Base-by-base conservation (phyloP, 2,888 invertebrate species). In the Tetanocera ferruginea region DNA sequence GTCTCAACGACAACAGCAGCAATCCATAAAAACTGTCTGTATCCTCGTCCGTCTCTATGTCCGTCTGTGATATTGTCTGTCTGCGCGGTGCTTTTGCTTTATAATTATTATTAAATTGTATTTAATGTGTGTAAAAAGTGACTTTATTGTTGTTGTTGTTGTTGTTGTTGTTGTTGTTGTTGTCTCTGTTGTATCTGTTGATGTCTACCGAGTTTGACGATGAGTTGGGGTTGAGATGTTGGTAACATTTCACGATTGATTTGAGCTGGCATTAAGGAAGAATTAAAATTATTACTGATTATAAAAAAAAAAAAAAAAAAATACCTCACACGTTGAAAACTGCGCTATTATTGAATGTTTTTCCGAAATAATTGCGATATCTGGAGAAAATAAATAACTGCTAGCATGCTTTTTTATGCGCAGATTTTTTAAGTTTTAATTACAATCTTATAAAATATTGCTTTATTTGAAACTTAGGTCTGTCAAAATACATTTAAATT, bases 61-160 rank as follows among this genome's bases (percentile, higher is more conserved):
- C 55, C 43, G 37, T 67, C 66, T 43, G 11, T 37, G 19, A 23
- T 6, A 37, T 11, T 37, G 37, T 37, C 31, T 55, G 71, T n/a
- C 66, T 34, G 74, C 14, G 75, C 75, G 75, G 75, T 25, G 34
- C 51, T 75, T 75, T 67, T 67, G 67, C 75, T 75, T 75, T 75
- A 75, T 75, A 75, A 75, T 75, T 75, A 75, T 75, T 75, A 75
- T 75, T 66, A 75, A 75, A 75, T 75, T 75, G 75, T 75, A 75
- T 75, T 75, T 75, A 75, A 75, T 73, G 73, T 67, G 75, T 37
- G 37, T 49, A 75, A 75, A n/a, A 75, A 60, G 52, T 52, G 64
- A 51, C 23, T 37, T 72, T 51, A 49, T 74, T 62, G 73, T 60
- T 60, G 57, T n/a, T 60, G 57, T 60, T 19, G n/a, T 57, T n/a